Evolutionary conservation across 2,888 invertebrate genomes (phyloP).

Genomic region (Falcaria lacertinaria): DNA sequence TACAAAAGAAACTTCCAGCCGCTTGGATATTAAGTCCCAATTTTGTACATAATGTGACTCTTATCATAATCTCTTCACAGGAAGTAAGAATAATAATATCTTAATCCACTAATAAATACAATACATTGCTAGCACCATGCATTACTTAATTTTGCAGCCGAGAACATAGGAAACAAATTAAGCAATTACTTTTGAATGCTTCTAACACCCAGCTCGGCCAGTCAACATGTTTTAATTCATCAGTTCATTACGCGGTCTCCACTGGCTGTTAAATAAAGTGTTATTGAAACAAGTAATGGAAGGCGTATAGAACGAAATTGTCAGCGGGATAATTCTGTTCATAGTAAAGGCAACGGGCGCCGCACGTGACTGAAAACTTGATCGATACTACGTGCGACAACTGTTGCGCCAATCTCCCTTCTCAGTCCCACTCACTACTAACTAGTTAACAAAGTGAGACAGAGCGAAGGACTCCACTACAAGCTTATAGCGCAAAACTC

Average conservation of each 20-base stretch:
- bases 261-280: background rate
- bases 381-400: constrained; percentile 72
- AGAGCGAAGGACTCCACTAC: constrained; percentile 49
- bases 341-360: constrained; percentile 35
- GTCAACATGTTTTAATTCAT: background rate
- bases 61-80: too few relatives aligned
- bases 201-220: constrained; percentile 21
- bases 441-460: constrained; percentile 26
- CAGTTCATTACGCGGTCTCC: background rate
- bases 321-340: constrained; percentile 26
- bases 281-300: constrained; percentile 24
- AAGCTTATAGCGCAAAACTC: constrained; percentile 65
- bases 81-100: too few relatives aligned
- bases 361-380: constrained; percentile 59
- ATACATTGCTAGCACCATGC: too few relatives aligned
- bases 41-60: too few relatives aligned
- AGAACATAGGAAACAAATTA: constrained; percentile 43
- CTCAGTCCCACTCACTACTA: constrained; percentile 27
- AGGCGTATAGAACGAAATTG: constrained; percentile 17
- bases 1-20: too few relatives aligned
- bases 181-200: constrained; percentile 42
- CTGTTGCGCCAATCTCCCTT: constrained; percentile 62
- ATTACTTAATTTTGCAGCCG: constrained; percentile 39
- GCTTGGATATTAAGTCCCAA: too few relatives aligned
- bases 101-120: too few relatives aligned